phyloP scores from a whole-genome alignment of 2,113 vertebrate species.

The Leucopsar rothschildi region DNA sequence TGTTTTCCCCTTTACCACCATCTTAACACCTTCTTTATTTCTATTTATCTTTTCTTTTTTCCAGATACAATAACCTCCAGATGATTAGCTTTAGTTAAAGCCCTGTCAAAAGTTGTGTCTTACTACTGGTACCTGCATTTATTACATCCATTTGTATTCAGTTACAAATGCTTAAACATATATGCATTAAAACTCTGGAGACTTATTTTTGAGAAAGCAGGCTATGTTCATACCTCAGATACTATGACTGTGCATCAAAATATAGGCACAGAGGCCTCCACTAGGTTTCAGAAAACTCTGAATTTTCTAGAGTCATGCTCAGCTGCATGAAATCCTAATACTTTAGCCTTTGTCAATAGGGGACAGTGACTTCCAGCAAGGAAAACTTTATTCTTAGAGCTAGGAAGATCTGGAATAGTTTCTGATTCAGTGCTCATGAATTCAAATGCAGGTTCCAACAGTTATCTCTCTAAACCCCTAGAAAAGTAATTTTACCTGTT shows the following conservation, averaged over 20 bases:
- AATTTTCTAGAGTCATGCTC: not conserved
- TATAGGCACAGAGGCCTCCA: not conserved
- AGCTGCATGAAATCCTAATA: not conserved
- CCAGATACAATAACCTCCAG: not conserved
- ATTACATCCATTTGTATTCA: not conserved
- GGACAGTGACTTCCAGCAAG: not conserved
- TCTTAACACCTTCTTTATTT: not conserved
- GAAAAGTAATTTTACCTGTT: not conserved
- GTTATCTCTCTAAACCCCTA: not conserved
- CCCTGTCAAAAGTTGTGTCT: not conserved
- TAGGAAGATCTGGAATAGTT: not conserved
- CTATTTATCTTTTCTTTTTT: not conserved
- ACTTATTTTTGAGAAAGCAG: not conserved
- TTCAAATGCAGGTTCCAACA: not conserved
- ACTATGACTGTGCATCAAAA: not conserved
- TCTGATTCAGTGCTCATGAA: not conserved
- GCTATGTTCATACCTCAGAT: not conserved
- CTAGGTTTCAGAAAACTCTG: not conserved
- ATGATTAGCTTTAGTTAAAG: not conserved
- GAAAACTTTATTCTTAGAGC: not conserved
- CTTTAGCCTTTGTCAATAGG: not conserved
- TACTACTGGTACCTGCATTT: not conserved
- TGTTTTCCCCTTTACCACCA: not conserved
- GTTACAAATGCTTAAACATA: not conserved
- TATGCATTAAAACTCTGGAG: not conserved